phyloP scores from a whole-genome alignment of 2,888 invertebrate genomes.

The Oscheius sp. region DNA sequence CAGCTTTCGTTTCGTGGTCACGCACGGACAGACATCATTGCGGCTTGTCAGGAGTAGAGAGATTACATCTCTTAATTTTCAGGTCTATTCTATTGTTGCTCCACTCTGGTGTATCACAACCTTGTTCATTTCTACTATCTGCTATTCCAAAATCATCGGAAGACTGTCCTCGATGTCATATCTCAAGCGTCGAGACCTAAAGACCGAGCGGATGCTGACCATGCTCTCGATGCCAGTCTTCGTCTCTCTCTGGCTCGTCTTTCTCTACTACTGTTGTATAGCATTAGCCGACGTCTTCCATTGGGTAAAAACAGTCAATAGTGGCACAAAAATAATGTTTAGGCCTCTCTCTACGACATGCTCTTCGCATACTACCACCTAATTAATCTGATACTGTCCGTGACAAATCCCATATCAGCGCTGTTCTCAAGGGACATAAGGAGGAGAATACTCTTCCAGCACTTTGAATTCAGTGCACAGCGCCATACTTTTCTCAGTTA shows the following conservation, averaged over 20 bases:
- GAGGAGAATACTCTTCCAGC: constrained; percentile 34
- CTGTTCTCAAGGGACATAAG: constrained; percentile 37
- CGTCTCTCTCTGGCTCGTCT: constrained; percentile 39
- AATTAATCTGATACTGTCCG: constrained; percentile 31
- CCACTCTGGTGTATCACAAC: constrained; percentile 36
- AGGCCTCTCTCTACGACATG: constrained; percentile 31
- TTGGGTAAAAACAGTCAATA: constrained; percentile 23
- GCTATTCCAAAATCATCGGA: constrained; percentile 32
- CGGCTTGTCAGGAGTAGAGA: neutral
- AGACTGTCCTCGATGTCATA: constrained; percentile 30
- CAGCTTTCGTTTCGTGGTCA: neutral
- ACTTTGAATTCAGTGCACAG: constrained; percentile 31
- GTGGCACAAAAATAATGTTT: neutral
- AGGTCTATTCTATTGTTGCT: constrained; percentile 36
- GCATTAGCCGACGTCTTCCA: constrained; percentile 29
- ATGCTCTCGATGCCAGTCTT: constrained; percentile 39
- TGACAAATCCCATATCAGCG: constrained; percentile 37
- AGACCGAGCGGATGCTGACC: constrained; percentile 35
- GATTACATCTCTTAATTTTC: neutral
- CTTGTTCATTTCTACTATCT: constrained; percentile 33
- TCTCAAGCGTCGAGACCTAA: constrained; percentile 29
- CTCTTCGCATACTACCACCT: constrained; percentile 38
- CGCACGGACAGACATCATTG: neutral
- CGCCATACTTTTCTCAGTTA: constrained; percentile 30
- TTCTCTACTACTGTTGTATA: constrained; percentile 30